Evolutionary conservation across 2,797 vertebrate species (phyloP).

Genomic region (Betta splendens): DNA sequence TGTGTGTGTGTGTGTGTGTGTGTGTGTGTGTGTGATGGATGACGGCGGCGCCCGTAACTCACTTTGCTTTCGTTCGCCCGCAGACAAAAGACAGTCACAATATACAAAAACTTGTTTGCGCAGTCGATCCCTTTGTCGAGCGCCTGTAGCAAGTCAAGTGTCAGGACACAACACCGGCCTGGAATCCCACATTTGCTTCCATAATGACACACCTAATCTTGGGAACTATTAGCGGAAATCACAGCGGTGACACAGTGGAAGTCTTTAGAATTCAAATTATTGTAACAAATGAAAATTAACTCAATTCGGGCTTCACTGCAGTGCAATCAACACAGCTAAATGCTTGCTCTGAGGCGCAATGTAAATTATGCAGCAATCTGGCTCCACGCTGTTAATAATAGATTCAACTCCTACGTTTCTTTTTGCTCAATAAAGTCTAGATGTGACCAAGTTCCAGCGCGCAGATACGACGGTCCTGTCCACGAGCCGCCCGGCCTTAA

Average conservation of each 20-base stretch:
- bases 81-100: slow-evolving; percentile 17
- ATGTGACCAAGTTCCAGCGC: slow-evolving; percentile 5
- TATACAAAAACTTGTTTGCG: slow-evolving; percentile 42
- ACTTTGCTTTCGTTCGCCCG: slow-evolving; percentile 35
- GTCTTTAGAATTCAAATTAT: slow-evolving; percentile 30
- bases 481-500: neutral
- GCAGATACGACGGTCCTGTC: neutral
- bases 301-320: slow-evolving; percentile 30
- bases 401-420: slow-evolving; percentile 24
- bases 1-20: slow-evolving; percentile 17
- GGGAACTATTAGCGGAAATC: slow-evolving; percentile 16
- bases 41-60: slow-evolving; percentile 20
- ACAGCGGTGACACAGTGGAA: slow-evolving; percentile 19
- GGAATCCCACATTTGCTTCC: slow-evolving; percentile 28
- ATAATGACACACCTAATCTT: slow-evolving; percentile 23
- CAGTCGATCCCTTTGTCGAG: slow-evolving; percentile 10
- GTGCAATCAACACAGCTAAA: slow-evolving; percentile 51
- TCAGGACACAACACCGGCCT: slow-evolving; percentile 2
- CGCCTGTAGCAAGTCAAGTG: slow-evolving; percentile 21
- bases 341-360: slow-evolving; percentile 37
- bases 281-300: slow-evolving; percentile 32
- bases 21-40: slow-evolving; percentile 43
- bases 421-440: slow-evolving; percentile 11
- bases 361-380: slow-evolving; percentile 55
- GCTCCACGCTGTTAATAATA: slow-evolving; percentile 40